Conservation (phyloP, 2,888 invertebrate species). For the Aquatica leii region DNA sequence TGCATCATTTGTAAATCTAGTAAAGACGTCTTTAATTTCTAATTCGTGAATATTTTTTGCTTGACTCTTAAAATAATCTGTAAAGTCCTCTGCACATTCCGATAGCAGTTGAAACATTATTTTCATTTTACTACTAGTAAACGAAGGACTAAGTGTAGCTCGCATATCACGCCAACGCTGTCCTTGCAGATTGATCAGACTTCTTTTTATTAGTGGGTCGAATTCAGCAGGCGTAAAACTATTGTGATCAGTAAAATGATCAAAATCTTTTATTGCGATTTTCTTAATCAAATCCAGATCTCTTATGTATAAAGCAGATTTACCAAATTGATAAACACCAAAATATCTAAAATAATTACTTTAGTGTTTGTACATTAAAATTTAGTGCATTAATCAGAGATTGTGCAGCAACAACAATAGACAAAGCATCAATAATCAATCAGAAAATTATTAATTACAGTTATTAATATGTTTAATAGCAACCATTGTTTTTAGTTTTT, state of each 20-base stretch:
- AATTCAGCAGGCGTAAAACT: neutral
- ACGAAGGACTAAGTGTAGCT: too few species aligned
- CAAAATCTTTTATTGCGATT: constrained; percentile 7
- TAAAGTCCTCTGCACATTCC: too few species aligned
- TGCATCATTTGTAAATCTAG: neutral
- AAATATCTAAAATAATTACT: neutral
- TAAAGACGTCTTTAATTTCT: neutral
- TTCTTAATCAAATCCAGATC: constrained; percentile 15
- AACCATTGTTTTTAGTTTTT: too few species aligned
- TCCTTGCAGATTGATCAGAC: too few species aligned
- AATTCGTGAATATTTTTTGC: neutral
- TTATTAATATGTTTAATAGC: neutral
- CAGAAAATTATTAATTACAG: neutral
- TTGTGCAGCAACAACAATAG: too few species aligned
- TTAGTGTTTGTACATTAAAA: too few species aligned
- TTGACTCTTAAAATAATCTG: too few species aligned
- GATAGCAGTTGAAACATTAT: too few species aligned
- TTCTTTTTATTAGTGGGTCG: neutral
- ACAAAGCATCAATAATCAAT: too few species aligned
- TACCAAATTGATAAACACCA: neutral
- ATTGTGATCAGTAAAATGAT: neutral
- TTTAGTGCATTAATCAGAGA: too few species aligned
- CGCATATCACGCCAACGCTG: too few species aligned
- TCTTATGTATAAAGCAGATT: neutral
- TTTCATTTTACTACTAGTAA: too few species aligned